Evolutionary conservation across 2,888 invertebrate genomes (phyloP), one percentile per base, ranked within the genome.

Genomic region (Rhimphoctona megacephalus): DNA sequence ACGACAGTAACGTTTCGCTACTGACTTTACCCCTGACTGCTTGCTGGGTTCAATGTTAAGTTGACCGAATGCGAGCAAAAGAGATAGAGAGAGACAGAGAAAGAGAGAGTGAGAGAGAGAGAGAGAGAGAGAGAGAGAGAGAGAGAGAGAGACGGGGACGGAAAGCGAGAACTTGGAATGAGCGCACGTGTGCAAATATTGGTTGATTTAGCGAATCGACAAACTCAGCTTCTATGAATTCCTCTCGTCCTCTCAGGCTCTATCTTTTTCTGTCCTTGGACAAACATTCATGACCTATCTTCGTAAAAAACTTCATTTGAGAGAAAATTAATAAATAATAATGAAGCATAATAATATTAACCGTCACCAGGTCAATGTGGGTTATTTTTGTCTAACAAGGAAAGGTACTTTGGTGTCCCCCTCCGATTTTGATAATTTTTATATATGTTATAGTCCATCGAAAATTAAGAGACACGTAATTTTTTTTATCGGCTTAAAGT

Each of bases 161-260:
- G 22, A 52, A 6, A 36, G 39, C 9, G 57, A 36, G 81, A 73
- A 30, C 46, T 8, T 72, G 85, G 67, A 85, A 83, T 67, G 79
- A 78, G 39, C 57, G 66, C 67, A 85, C 87, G 79, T 85, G 80
- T 73, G 69, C 78, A 88, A 87, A 88, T 87, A 89, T 87, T 85
- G 81, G 83, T 87, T 76, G 76, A 70, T 85, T 82, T 61, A 39
- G 69, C 85, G 81, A 86, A 85, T 86, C 85, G 69, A 70, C 79
- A 66, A 74, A 81, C 64, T 81, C 57, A 49, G 39, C 54, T 49
- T 49, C 6, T n/a, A 52, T 69, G 25, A 57, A 66, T 54, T 46
- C 61, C 25, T 25, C 61, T 52, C 69, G 52, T 30, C 9, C 17
- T 25, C 69, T 19, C 36, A 11, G 30, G 8, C 33, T 49, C 46